Base-by-base conservation (phyloP, 2,113 vertebrate species). In the Tichodroma muraria region DNA sequence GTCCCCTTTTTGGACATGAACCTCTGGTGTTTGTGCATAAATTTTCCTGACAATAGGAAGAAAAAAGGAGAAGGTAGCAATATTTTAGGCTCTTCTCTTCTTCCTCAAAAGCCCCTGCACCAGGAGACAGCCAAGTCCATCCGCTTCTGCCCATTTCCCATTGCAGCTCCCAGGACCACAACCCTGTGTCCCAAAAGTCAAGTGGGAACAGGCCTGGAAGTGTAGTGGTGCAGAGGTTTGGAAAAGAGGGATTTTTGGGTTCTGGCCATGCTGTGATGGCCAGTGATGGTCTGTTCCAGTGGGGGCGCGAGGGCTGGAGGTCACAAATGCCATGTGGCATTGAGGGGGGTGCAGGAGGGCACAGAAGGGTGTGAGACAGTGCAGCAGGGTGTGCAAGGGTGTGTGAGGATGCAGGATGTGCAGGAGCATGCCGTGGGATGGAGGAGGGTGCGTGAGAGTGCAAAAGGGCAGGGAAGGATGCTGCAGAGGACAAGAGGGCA, bases 91-190 rank as follows among this genome's bases (percentile, higher is more conserved):
- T 76, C 11, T 64, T 63, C 25, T 60, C 23, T 60, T 35, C 7
- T 45, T 57, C 49, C 28, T 73, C 38, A 31, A 60, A 63, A 63
- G 19, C 3, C 22, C 13, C 44, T 40, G 37, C 0, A 5, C 21
- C 1, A 3, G 12, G 4, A 77, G 38, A 37, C 1, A 5, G 44
- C 19, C 0, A 0, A 76, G 28, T n/a, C 69, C 50, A 19, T 31
- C 20, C 11, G 16, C 16, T 13, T 22, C 16, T 54, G 31, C 25
- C 25, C 20, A 11, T 69, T 76, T 88, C 73, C 49, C 45, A 20
- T 13, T 64, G 59, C 59, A 31, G 8, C 56, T 52, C 64, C 19
- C 33, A 23, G 59, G 14, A 63, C 47, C 24, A 7, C 56, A 70
- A 66, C 25, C 17, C 27, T 31, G 31, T 10, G 9, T 28, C 61